phyloP scores from a whole-genome alignment of 2,797 vertebrate genomes.

The Phoebastria nigripes region DNA sequence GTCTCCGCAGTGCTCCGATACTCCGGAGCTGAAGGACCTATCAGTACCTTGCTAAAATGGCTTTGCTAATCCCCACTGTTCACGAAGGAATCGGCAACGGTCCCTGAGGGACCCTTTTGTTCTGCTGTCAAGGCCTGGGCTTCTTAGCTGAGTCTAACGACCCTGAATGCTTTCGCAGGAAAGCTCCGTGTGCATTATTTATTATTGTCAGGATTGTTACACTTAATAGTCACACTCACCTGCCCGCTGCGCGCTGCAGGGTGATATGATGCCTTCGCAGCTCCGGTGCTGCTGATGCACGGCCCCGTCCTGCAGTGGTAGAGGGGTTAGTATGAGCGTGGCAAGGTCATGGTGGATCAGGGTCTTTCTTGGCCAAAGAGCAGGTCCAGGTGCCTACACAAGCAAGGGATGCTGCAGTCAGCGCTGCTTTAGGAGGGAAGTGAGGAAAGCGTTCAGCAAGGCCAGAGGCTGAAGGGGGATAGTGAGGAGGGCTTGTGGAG shows the following conservation, averaged over 20 bases:
- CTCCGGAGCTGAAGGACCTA: neutral
- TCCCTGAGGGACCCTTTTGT: neutral
- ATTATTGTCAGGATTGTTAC: neutral
- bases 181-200: neutral
- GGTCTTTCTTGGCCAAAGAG: neutral
- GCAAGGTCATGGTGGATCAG: too few relatives aligned
- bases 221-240: neutral
- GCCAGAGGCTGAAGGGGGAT: neutral
- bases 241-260: neutral
- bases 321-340: neutral
- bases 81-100: neutral
- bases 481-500: neutral
- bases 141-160: neutral
- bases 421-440: accelerated
- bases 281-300: neutral
- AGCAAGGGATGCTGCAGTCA: neutral
- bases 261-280: neutral
- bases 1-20: neutral
- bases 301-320: accelerated
- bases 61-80: neutral
- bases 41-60: neutral
- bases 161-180: neutral
- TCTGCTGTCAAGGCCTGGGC: neutral
- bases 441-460: accelerated
- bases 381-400: neutral